Base-by-base conservation (phyloP, 2,888 invertebrate species). In the Hyles lineata region DNA sequence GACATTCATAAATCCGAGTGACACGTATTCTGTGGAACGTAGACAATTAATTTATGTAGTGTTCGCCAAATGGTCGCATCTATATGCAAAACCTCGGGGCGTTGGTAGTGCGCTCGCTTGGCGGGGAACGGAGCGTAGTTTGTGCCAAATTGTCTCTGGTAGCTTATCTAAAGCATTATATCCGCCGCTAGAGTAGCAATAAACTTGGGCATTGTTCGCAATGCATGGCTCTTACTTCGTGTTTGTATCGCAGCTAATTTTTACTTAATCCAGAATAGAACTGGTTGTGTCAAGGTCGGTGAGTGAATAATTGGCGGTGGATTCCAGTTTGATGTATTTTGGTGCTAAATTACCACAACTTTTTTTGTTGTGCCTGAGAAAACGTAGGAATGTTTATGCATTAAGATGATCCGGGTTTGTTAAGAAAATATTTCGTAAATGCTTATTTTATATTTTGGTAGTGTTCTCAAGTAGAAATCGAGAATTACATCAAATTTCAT, bases 111-210 rank as follows among this genome's bases (percentile, higher is more conserved):
- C 83, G 88, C 89, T 90, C 90, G 89, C 92, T 92, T 91, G 91
- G 92, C 91, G 90, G 80, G 87, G 92, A 92, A 90, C 91, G 83
- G 92, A 90, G 86, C 92, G 90, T 86, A 87, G 89, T 88, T 89
- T 89, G 92, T 94, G 94, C 94, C 94, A 94, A 94, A 94, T 93
- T 91, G 94, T 93, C 93, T 92, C 89, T 85, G 89, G 86, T 90
- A 91, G 94, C 94, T 94, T 94, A 94, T 94, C 94, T 94, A 85
- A 86, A 90, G 90, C 90, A 92, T 91, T 91, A 92, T 90, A 87
- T 89, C 87, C 87, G 85, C 87, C 87, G 87, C 88, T 88, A 83
- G 85, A 88, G 85, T 85, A 85, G 88, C 90, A 87, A 90, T 92
- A 93, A 92, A 92, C 88, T 91, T 88, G 86, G 83, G 84, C 89